Base-by-base conservation (phyloP, 2,888 invertebrate genomes). In the Chymomyza caudatula region DNA sequence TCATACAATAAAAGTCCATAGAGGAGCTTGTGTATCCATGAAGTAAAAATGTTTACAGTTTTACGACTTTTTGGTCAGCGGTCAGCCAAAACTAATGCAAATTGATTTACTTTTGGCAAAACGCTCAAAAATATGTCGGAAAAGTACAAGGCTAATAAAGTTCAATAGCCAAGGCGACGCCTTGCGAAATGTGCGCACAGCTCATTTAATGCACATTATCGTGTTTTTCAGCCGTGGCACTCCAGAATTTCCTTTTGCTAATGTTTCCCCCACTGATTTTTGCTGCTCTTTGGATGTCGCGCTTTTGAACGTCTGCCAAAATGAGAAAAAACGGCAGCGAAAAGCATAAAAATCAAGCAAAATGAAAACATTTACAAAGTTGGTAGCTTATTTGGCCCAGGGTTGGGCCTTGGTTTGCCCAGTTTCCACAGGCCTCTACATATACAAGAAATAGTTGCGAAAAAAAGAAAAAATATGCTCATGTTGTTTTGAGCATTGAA, bases 161-260 rank as follows among this genome's bases (percentile, higher is more conserved):
- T 79, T 80, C 85, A 85, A 80, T 82, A 74, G 80, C 79, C 80
- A 85, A 77, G 74, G 68, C 71, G 85, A 82, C 85, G 85, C 83
- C 80, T n/a, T 71, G 66, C 66, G 77, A 85, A 85, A 80, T 85
- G 85, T 82, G 74, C 73, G 77, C 85, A 85, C 85, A 85, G 83
- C 80, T 80, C 85, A 85, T 80, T 85, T 85, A 84, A 85, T 80
- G 80, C 79, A 85, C 79, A 80, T 85, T 85, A 80, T 85, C 83
- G 71, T 82, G 78, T 77, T 73, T 67, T 70, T 64, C 58, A 47
- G 61, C 19, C 19, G 15, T 56, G 56, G 8, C 56, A 37, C 19
- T 56, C 22, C n/a, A 47, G 17, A 42, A 55, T 60, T 61, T 63
- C 57, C 54, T 64, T 53, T 22, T n/a, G 6, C 15, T 5, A 17